phyloP scores from a whole-genome alignment of 2,888 invertebrate genomes.

The Malthinus seriepunctatus region DNA sequence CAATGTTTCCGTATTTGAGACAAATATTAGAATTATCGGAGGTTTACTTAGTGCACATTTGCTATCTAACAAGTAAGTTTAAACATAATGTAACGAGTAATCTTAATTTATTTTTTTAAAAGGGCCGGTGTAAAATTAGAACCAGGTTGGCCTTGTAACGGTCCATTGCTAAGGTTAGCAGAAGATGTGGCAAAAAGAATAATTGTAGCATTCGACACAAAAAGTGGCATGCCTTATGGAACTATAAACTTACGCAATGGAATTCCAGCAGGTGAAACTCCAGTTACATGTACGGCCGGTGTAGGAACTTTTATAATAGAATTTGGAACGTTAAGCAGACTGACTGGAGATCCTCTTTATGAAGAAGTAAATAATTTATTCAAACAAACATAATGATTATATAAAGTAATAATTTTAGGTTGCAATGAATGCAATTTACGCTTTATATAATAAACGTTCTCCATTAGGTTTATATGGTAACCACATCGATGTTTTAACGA shows the following conservation, averaged over 20 bases:
- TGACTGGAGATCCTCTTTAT: constrained; percentile 93
- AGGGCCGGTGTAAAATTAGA: constrained; percentile 81
- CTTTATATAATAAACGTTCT: constrained; percentile 85
- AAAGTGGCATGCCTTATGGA: constrained; percentile 97
- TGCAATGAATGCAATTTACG: constrained; percentile 88
- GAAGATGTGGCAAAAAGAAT: constrained; percentile 93
- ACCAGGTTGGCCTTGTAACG: constrained; percentile 97
- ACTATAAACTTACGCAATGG: constrained; percentile 92
- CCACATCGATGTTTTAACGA: constrained; percentile 93
- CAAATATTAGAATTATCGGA: constrained; percentile 97
- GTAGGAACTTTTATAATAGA: constrained; percentile 97
- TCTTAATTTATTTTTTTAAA: neutral
- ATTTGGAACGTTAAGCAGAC: constrained; percentile 89
- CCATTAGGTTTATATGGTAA: constrained; percentile 91
- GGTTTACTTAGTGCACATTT: constrained; percentile 96
- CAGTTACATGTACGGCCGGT: constrained; percentile 96
- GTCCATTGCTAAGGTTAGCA: constrained; percentile 88
- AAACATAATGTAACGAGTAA: too few relatives aligned
- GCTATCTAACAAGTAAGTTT: constrained; percentile 72
- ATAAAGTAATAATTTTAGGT: constrained; percentile 58
- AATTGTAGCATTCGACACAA: constrained; percentile 87
- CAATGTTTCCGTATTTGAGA: constrained; percentile 99
- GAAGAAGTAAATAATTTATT: constrained; percentile 68
- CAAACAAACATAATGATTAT: neutral
- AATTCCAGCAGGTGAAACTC: constrained; percentile 92